Base-by-base conservation (phyloP, 2,888 invertebrate genomes). In the Agrypnus murinus region DNA sequence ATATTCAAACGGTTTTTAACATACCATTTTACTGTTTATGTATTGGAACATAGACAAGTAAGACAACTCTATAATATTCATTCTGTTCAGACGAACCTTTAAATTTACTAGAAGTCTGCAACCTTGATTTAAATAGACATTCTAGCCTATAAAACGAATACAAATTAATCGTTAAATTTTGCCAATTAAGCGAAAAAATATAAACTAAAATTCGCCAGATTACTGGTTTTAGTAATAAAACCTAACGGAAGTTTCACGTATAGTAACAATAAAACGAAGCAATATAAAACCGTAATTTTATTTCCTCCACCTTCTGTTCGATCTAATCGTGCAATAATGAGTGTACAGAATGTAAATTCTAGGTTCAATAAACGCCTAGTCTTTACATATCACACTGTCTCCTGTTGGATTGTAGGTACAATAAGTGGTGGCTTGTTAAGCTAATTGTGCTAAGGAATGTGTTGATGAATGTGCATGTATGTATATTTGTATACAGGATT, bases 391-490 rank as follows among this genome's bases (percentile, higher is more conserved):
- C 43, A 59, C 59, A 59, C 59, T 25, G 25, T 25, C 25, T 25
- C 2, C 5, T 3, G 25, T n/a, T n/a, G n/a, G n/a, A n/a, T n/a
- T 25, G 48, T 31, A 3, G 25, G 48, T 19, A 31, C 48, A 48
- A n/a, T 34, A 57, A 45, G 36, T 43, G 40, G 45, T 43, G 40
- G 45, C 53, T 53, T 65, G 53, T 62, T 57, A 57, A 53, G 38
- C 32, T 69, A 69, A 65, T 65, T 69, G 58, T 69, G 45, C 45
- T 25, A 36, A 69, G 58, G 64, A 69, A 69, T 65, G 69, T 57
- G 69, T 65, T 34, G 69, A 69, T 69, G 45, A 53, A 57, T 15
- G 36, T 34, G 36, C n/a, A n/a, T n/a, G n/a, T n/a, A n/a, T n/a
- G n/a, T n/a, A n/a, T n/a, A n/a, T n/a, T n/a, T 10, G n/a, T n/a